These are phyloP conservation scores for Mastomys natalensis DNA, from an alignment of 2,113 vertebrate species.

Conservation along the genomic window DNA sequence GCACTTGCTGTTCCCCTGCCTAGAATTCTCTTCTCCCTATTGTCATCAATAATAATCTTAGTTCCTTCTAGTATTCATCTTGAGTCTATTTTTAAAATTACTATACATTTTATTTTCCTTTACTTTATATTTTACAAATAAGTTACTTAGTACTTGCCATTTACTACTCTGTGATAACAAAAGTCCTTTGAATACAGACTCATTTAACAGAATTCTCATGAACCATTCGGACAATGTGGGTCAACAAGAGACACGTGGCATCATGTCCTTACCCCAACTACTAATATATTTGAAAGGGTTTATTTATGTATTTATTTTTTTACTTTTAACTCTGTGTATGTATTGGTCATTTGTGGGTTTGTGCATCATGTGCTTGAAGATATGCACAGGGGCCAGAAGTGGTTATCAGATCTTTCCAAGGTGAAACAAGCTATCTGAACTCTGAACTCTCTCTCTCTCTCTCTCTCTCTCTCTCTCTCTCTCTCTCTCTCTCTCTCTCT, in stretches of 20 bases:
- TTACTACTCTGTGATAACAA: background rate
- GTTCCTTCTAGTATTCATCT: background rate
- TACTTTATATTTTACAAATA: background rate
- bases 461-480: background rate
- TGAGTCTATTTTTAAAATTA: too few species aligned
- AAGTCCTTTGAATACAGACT: background rate
- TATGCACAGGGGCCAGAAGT: background rate
- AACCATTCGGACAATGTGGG: background rate
- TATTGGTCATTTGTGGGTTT: background rate
- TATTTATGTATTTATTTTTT: background rate
- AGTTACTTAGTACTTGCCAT: background rate
- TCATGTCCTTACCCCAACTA: too few species aligned
- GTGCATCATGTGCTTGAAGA: background rate
- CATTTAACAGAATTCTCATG: background rate
- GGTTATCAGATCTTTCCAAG: background rate
- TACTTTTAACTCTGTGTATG: background rate
- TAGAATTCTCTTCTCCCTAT: background rate
- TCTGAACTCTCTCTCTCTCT: background rate
- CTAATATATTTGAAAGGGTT: background rate
- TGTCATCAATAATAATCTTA: background rate
- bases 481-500: rapidly evolving
- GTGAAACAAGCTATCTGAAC: background rate
- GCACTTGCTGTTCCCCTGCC: too few species aligned
- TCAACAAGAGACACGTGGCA: rapidly evolving
- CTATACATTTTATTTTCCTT: background rate